These are phyloP conservation scores for Glossosoma conforme DNA, from an alignment of 1,140 invertebrate species.

Conservation along the genomic window DNA sequence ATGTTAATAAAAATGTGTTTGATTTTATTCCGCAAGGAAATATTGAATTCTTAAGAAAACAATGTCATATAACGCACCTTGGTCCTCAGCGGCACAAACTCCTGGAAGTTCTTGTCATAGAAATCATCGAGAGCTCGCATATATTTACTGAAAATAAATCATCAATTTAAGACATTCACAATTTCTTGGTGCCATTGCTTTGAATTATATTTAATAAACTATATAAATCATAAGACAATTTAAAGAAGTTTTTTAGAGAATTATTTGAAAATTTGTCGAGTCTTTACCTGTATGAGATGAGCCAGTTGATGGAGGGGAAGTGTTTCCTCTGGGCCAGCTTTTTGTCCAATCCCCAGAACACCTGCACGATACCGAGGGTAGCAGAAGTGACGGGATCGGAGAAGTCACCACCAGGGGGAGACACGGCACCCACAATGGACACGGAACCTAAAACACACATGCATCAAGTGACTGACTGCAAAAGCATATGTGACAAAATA, in stretches of 20 bases:
- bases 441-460: constrained; percentile 75
- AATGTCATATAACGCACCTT: constrained; percentile 48
- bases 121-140: constrained; percentile 97
- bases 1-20: background rate
- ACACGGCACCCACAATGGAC: constrained; percentile 99
- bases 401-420: constrained; percentile 99
- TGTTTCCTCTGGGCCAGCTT: constrained; percentile 99
- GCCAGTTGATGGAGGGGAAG: constrained; percentile 99
- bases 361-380: constrained; percentile 98
- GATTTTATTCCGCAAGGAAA: background rate
- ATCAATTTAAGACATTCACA: background rate
- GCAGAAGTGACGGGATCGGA: constrained; percentile 99
- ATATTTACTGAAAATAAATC: constrained; percentile 85
- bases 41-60: background rate
- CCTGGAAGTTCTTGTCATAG: constrained; percentile 98
- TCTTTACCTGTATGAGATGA: constrained; percentile 87
- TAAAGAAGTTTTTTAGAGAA: too few relatives aligned
- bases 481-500: too few relatives aligned
- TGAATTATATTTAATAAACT: too few relatives aligned
- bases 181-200: too few relatives aligned
- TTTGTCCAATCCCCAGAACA: constrained; percentile 99
- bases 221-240: too few relatives aligned
- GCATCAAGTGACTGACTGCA: too few relatives aligned
- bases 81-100: constrained; percentile 92
- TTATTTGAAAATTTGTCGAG: too few relatives aligned